These are phyloP conservation scores for Boulengeromyrus knoepffleri DNA, from an alignment of 2,113 vertebrate genomes.

Conservation along the genomic window DNA sequence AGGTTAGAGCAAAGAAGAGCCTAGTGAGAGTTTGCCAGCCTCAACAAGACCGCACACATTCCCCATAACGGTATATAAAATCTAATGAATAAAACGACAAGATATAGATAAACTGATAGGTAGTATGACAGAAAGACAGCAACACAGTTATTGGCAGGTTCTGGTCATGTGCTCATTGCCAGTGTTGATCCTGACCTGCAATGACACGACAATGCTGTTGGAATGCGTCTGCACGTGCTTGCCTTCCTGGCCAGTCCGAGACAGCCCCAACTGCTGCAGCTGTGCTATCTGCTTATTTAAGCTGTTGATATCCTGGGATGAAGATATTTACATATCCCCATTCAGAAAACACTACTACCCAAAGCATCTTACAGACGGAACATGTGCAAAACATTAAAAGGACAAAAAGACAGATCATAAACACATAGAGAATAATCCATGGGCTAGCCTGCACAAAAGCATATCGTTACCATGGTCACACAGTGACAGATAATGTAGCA, in stretches of 20 bases:
- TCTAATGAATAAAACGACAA: neutral
- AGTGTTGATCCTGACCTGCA: conserved; percentile 65
- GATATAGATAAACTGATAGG: neutral
- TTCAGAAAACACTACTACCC: neutral
- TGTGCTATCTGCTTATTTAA: conserved; percentile 90
- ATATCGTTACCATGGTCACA: neutral
- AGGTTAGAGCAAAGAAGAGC: conserved; percentile 23
- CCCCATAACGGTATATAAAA: neutral
- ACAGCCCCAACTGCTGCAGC: conserved; percentile 78
- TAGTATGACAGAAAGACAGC: neutral
- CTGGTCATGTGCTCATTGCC: neutral
- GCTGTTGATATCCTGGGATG: conserved; percentile 79
- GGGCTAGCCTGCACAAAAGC: neutral
- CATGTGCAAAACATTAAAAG: neutral
- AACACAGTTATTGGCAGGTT: neutral
- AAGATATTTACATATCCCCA: neutral
- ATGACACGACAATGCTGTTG: conserved; percentile 85
- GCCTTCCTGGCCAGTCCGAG: conserved; percentile 71
- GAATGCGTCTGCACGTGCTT: conserved; percentile 85
- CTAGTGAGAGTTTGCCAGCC: neutral
- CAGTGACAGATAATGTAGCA: neutral
- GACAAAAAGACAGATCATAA: neutral
- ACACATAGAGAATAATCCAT: neutral
- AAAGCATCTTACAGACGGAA: neutral
- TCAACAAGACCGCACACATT: neutral